phyloP scores from a whole-genome alignment of 1,140 invertebrate species.

The Phymastichus coffea region DNA sequence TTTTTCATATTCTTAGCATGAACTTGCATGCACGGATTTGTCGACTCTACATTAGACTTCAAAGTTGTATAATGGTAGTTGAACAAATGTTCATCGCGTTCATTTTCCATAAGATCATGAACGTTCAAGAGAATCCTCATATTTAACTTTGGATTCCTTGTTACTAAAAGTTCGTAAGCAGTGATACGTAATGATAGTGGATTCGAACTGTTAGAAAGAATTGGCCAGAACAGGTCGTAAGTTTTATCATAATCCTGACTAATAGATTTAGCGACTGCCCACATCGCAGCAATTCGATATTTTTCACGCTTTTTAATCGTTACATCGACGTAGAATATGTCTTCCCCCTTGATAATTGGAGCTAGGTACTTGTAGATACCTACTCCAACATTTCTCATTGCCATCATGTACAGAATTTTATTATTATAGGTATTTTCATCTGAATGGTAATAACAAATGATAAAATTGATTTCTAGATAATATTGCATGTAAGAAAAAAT shows the following conservation, averaged over 20 bases:
- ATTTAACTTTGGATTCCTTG: conserved; percentile 34
- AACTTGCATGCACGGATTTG: conserved; percentile 43
- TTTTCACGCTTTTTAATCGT: conserved; percentile 2
- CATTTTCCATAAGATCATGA: conserved; percentile 50
- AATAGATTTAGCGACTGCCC: conserved; percentile 16
- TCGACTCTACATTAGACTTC: conserved; percentile 43
- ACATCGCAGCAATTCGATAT: conserved; percentile 11
- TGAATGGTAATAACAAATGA: conserved; percentile 20
- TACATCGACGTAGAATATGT: background rate
- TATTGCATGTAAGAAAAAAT: background rate
- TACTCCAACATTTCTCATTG: conserved; percentile 40
- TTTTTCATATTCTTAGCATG: conserved; percentile 40
- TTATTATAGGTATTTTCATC: conserved; percentile 35
- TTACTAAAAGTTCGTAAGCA: conserved; percentile 49
- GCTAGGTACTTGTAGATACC: conserved; percentile 35
- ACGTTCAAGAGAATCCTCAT: conserved; percentile 45
- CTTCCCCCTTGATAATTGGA: conserved; percentile 37
- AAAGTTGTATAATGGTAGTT: conserved; percentile 52
- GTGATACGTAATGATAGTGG: conserved; percentile 42
- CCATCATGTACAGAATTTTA: conserved; percentile 43
- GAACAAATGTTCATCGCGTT: conserved; percentile 49
- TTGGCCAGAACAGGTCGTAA: conserved; percentile 50
- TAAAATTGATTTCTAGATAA: background rate
- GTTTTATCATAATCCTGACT: background rate
- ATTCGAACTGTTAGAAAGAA: conserved; percentile 42